Evolutionary conservation across 2,888 invertebrate genomes (phyloP), one percentile per base, ranked within the genome.

Genomic region (Crioceris asparagi): DNA sequence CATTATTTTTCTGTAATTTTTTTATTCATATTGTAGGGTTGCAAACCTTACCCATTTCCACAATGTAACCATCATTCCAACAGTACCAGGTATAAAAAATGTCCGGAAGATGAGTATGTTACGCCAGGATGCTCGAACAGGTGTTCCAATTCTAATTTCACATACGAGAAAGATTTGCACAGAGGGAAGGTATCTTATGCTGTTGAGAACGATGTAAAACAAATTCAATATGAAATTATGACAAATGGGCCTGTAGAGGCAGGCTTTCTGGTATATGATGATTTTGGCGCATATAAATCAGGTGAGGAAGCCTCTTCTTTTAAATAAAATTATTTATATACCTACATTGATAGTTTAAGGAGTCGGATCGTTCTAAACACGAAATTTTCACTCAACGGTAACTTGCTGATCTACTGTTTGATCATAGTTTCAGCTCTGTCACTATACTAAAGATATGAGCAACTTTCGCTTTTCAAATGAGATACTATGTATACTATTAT

Each of bases 181-280:
- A 17, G 14, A 12, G 43, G 31, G 5, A n/a, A 35, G 15, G 21
- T 18, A 16, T 25, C 32, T n/a, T 44, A 46, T 17, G 16, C 10
- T 12, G 27, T 44, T 7, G 8, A 19, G 3, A n/a, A n/a, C n/a
- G 76, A 72, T 29, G 64, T 70, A 2, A 17, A 32, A 14, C 71
- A 80, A 43, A 88, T 90, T 46, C 79, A 74, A 64, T 71, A 72
- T 12, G 90, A 91, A 61, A 74, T 91, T 41, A 74, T 76, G 66
- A 72, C 68, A 30, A 79, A 86, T 58, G 90, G 87, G 6, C 88
- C 90, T 2, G 85, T 88, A 1, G 87, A 86, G 65, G 87, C 72
- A 2, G 81, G 82, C 1, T 86, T 88, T 56, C 77, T 77, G 0
- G 88, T 90, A 2, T 90, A 82, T 52, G 71, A 76, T 17, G 90